phyloP scores from a whole-genome alignment of 2,888 invertebrate genomes.

The Drosophila mercatorum region DNA sequence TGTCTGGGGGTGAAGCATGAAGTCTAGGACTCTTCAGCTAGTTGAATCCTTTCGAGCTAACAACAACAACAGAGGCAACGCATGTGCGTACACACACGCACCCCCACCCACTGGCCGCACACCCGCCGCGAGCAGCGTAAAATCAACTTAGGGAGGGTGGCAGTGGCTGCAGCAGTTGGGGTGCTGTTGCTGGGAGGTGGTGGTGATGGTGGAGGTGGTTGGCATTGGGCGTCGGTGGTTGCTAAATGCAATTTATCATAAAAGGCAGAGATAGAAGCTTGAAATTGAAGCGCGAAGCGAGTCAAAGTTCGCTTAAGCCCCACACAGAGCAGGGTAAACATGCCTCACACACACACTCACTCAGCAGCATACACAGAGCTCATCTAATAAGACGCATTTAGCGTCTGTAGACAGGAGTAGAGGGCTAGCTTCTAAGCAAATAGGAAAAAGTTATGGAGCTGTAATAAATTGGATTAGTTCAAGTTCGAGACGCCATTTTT shows the following conservation, averaged over 20 bases:
- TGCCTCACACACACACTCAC: constrained; percentile 59
- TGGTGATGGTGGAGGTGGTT: constrained; percentile 42
- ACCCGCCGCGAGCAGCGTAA: constrained; percentile 16
- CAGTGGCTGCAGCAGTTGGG: constrained; percentile 30
- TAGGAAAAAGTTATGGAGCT: constrained; percentile 82
- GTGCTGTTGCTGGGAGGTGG: constrained; percentile 25
- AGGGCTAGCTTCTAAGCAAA: constrained; percentile 66
- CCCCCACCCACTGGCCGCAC: constrained; percentile 16
- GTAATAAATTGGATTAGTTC: constrained; percentile 84
- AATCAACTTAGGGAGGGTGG: constrained; percentile 57
- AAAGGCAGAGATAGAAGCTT: constrained; percentile 66
- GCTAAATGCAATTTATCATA: constrained; percentile 81
- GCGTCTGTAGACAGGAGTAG: constrained; percentile 5
- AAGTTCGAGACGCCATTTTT: constrained; percentile 82
- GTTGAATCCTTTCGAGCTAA: constrained; percentile 68
- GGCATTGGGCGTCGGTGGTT: constrained; percentile 68
- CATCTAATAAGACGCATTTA: constrained; percentile 23
- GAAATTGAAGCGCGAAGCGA: constrained; percentile 69
- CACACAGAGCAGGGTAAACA: constrained; percentile 71
- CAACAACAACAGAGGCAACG: constrained; percentile 60
- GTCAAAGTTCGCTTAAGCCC: constrained; percentile 67
- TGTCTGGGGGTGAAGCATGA: constrained; percentile 47
- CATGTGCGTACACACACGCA: constrained; percentile 60
- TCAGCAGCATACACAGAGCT: constrained; percentile 15
- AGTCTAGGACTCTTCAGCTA: constrained; percentile 26